These are phyloP conservation scores for Craniophora ligustri DNA, from an alignment of 2,888 invertebrate genomes.

Conservation along the genomic window DNA sequence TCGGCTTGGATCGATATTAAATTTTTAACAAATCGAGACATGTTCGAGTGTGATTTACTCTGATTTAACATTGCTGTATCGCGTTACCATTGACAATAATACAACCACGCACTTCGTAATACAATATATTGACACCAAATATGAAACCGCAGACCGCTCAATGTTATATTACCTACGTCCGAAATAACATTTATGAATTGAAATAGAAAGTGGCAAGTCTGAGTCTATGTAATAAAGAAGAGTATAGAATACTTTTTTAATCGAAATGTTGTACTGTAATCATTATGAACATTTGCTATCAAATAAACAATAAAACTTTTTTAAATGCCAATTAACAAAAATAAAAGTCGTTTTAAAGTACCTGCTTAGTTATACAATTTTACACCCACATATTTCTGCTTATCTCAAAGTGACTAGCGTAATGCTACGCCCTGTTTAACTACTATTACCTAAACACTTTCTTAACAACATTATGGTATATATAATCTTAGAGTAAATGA, in stretches of 20 bases:
- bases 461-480: constrained; percentile 1
- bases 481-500: background rate
- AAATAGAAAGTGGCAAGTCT: constrained; percentile 37
- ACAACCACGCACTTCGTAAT: constrained; percentile 31
- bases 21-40: constrained; percentile 29
- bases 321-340: background rate
- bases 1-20: too few species aligned
- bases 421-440: constrained; percentile 30
- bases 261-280: background rate
- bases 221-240: constrained; percentile 16
- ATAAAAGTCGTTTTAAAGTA: background rate
- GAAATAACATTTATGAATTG: constrained; percentile 24
- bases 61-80: constrained; percentile 43
- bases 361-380: background rate
- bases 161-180: constrained; percentile 27
- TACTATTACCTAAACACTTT: constrained; percentile 24
- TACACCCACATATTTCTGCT: too few species aligned
- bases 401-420: background rate
- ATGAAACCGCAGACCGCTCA: constrained; percentile 49
- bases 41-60: constrained; percentile 36
- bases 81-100: constrained; percentile 43
- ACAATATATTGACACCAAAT: constrained; percentile 47
- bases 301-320: background rate
- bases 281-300: background rate
- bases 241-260: constrained; percentile 5